phyloP scores from a whole-genome alignment of 2,888 invertebrate species.

The Lathronympha strigana region DNA sequence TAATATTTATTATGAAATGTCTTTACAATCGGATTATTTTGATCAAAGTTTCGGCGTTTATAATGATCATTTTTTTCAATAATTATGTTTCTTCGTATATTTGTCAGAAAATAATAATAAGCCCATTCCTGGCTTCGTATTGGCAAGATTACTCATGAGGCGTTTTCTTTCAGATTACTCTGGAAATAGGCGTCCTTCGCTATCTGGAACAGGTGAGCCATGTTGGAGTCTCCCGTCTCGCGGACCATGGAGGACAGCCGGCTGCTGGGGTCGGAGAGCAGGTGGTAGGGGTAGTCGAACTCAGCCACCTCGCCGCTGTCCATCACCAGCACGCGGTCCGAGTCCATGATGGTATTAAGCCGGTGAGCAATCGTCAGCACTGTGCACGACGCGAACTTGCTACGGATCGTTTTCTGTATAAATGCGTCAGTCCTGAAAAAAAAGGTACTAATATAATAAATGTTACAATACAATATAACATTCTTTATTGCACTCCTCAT shows the following conservation, averaged over 20 bases:
- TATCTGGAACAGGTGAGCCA: conserved; percentile 73
- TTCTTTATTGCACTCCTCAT: too few species aligned
- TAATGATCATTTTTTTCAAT: too few species aligned
- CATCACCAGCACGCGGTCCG: conserved; percentile 90
- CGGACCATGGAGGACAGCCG: conserved; percentile 83
- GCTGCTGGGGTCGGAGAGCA: conserved; percentile 81
- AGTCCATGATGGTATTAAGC: conserved; percentile 96
- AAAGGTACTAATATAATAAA: too few species aligned
- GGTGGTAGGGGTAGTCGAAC: conserved; percentile 86
- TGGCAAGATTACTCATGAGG: neutral
- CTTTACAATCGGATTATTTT: too few species aligned
- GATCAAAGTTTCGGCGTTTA: too few species aligned
- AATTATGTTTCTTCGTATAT: too few species aligned
- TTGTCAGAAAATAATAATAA: neutral
- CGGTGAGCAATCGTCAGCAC: conserved; percentile 96
- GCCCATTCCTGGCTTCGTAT: neutral
- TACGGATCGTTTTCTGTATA: conserved; percentile 92
- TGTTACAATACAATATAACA: neutral
- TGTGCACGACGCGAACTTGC: conserved; percentile 91
- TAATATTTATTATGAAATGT: too few species aligned
- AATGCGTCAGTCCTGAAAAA: conserved; percentile 88
- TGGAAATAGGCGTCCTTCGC: conserved; percentile 46
- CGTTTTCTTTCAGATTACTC: conserved; percentile 29
- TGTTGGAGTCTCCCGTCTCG: conserved; percentile 83
- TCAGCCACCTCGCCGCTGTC: conserved; percentile 85